Evolutionary conservation across 1,140 invertebrate species (phyloP), one percentile per base, ranked within the genome.

Genomic region (Polypedilum pembai): DNA sequence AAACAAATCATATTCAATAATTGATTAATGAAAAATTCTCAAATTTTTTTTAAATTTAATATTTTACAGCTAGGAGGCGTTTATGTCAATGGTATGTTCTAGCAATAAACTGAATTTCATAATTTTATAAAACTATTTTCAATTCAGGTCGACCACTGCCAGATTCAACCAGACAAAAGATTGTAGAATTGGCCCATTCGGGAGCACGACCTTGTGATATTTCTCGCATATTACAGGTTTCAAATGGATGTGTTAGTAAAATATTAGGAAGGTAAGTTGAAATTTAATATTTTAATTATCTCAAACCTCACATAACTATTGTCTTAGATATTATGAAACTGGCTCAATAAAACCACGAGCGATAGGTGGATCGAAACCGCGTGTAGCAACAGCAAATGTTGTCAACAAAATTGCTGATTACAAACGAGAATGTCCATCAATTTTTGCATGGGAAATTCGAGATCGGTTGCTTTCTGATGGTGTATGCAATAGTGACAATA

Each of bases 401-500:
- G 95, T 98, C 10, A 89, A 90, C 80, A 96, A 96, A 85, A 98
- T 98, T 78, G 93, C 95, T 40, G 90, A 94, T 77, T 98, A 96
- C 87, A 98, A 98, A 84, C 84, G 94, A 10, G 96, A 98, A 83
- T 97, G 95, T 82, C 96, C 96, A 1, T 96, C 94, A 75, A 98
- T 98, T 83, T 98, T 98, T 85, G 96, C 96, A 5, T 98, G 96
- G 96, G 96, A 98, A 86, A 98, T 98, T 81, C 85, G 96, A 18
- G 96, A 98, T 82, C 89, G 96, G 81, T 88, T 99, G 74, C 87
- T 99, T 20, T 92, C 94, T 73, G 98, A 99, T 83, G 94, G 92
- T 76, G 92, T 98, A 75, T 99, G 98, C 87, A 98, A 94, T 83
- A 96, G 96, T 83, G 98, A 99, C 84, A 99, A 98, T 85, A 99